A percentile compares a stretch with the other conserved stretches of the same genome.
phyloP scores from a whole-genome alignment of 2,113 vertebrate genomes.

The Hemichromis elongatus region DNA sequence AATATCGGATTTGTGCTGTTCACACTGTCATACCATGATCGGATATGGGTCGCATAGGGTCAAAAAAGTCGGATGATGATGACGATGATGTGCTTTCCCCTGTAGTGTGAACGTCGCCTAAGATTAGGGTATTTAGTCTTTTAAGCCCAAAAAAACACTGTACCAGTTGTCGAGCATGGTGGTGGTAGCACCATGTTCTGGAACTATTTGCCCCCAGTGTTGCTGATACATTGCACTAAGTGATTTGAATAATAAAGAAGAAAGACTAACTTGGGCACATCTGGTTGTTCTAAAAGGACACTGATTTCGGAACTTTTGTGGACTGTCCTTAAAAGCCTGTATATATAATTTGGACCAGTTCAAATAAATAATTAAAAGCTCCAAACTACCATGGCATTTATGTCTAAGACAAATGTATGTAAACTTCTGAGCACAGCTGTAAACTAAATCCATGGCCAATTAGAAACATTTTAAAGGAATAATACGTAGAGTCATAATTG shows the following conservation, averaged over 20 bases:
- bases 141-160: not conserved
- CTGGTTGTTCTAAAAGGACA: not conserved
- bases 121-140: not conserved
- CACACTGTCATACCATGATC: no score
- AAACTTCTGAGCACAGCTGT: not conserved
- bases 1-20: no score
- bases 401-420: not conserved
- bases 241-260: no score
- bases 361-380: not conserved
- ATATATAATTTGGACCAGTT: not conserved
- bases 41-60: no score
- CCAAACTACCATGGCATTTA: not conserved
- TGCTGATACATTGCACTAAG: no score
- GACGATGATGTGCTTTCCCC: no score
- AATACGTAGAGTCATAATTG: not conserved
- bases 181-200: no score
- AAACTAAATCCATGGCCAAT: not conserved
- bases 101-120: no score
- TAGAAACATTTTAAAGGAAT: not conserved
- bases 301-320: not conserved
- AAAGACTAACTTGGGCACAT: not conserved
- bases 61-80: no score
- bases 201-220: no score
- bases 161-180: not conserved
- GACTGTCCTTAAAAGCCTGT: conserved; percentile 18